Conservation (phyloP, 2,797 vertebrate genomes). For the Parambassis ranga region DNA sequence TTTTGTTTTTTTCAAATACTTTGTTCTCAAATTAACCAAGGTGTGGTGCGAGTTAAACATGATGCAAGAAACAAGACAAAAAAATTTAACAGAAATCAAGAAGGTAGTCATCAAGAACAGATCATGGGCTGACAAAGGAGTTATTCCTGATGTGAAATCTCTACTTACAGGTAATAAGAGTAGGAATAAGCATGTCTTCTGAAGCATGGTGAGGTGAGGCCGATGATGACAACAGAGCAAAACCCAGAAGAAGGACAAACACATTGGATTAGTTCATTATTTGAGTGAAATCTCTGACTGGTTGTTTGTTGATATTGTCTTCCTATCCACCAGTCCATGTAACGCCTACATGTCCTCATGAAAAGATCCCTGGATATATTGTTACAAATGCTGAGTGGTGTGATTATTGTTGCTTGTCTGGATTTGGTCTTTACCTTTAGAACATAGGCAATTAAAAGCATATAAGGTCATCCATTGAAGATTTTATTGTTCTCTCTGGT, state of each 20-base stretch:
- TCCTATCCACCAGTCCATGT: neutral
- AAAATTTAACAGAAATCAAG: neutral
- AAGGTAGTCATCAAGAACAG: neutral
- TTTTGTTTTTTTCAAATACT: too few relatives aligned
- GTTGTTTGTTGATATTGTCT: neutral
- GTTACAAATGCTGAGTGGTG: neutral
- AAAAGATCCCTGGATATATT: too few relatives aligned
- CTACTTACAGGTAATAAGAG: slow-evolving; percentile 99
- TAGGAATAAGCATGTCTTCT: slow-evolving; percentile 99
- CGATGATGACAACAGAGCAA: slow-evolving; percentile 70
- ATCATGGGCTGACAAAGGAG: slow-evolving; percentile 20
- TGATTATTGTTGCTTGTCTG: neutral
- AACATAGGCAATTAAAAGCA: neutral
- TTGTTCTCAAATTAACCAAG: too few relatives aligned
- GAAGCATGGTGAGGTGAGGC: slow-evolving; percentile 80
- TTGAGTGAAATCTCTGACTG: slow-evolving; percentile 20
- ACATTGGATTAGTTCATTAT: slow-evolving; percentile 74
- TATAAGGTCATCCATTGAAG: neutral
- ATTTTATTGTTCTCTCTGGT: neutral
- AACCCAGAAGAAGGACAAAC: slow-evolving; percentile 77
- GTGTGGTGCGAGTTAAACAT: slow-evolving; percentile 21
- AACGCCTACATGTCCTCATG: slow-evolving; percentile 24
- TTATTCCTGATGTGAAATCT: slow-evolving; percentile 44
- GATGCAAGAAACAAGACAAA: slow-evolving; percentile 26
- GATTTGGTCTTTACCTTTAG: neutral